Evolutionary conservation across 2,888 invertebrate species (phyloP).

Genomic region (Xestia ashworthii): DNA sequence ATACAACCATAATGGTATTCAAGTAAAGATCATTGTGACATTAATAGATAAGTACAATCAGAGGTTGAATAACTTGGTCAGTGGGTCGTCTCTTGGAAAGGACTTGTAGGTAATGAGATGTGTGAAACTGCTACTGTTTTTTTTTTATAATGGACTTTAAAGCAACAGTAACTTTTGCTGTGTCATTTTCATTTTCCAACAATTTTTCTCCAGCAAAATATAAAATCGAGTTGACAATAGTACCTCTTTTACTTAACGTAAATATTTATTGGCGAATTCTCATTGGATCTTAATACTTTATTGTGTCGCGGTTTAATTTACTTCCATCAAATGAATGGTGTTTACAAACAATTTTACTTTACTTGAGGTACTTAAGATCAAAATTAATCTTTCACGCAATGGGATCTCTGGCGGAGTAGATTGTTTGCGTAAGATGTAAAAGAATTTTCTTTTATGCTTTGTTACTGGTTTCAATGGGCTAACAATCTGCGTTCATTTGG

Average conservation of each 20-base stretch:
- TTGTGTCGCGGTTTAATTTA: slow-evolving; percentile 58
- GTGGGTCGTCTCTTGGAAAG: no score
- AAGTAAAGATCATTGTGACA: background rate
- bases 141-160: background rate
- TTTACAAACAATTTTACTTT: slow-evolving; percentile 47
- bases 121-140: background rate
- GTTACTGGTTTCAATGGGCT: slow-evolving; percentile 24
- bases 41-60: background rate
- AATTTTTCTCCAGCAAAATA: background rate
- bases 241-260: slow-evolving; percentile 35
- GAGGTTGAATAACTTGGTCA: background rate
- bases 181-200: background rate
- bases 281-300: slow-evolving; percentile 56
- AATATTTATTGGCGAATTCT: slow-evolving; percentile 58
- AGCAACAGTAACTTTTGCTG: background rate
- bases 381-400: slow-evolving; percentile 50
- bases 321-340: slow-evolving; percentile 56
- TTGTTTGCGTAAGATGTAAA: slow-evolving; percentile 44
- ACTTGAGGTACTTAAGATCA: slow-evolving; percentile 43
- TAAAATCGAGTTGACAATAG: slow-evolving; percentile 44
- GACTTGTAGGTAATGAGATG: background rate
- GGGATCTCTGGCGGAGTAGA: slow-evolving; percentile 39
- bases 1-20: background rate
- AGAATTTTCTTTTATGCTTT: slow-evolving; percentile 38
- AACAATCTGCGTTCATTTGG: slow-evolving; percentile 27